Evolutionary conservation across 2,797 vertebrate species (phyloP), one percentile per base, ranked within the genome.

Genomic region (Otolemur crassicaudatus): DNA sequence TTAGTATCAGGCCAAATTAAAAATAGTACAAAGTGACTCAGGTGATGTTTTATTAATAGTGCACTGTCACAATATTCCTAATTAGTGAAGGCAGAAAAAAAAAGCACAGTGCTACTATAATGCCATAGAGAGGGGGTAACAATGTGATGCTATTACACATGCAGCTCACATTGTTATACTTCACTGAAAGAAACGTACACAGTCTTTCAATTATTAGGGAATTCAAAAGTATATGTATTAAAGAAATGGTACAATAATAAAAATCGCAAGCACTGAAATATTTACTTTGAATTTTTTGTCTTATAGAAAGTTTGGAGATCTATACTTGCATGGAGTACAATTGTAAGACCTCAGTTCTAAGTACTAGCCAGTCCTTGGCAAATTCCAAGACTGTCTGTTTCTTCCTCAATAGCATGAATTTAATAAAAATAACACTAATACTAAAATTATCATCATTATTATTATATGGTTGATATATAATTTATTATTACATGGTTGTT

Each of bases 31-130:
- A 96, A 97, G 95, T 80, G 93, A 97, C 70, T 97, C 95, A 97
- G 96, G 96, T 97, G 97, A 97, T 96, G 96, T 98, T 97, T 96
- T 97, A 96, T 97, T 98, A 98, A 97, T 96, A 97, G 95, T 97
- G 96, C 98, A 97, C 98, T 98, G 97, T 98, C 96, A 97, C 96
- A 97, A 97, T 98, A 98, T 97, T 98, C 96, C 98, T 98, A 98
- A 98, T 98, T 97, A 98, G 94, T 92, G 96, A 98, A 96, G 97
- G 93, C 96, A 98, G 97, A 98, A 14, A 84, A 73, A 73, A 65
- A 97, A 97, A 97, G 97, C 93, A 97, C 97, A 97, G 91, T 97
- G 97, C 95, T 97, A 97, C 97, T 98, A 92, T 94, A 97, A 97
- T 97, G n/a, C 27, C 20, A 40, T 3, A 76, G 56, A 70, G 58